Evolutionary conservation across 1,140 invertebrate genomes (phyloP).

Genomic region (Lepidurus apus): DNA sequence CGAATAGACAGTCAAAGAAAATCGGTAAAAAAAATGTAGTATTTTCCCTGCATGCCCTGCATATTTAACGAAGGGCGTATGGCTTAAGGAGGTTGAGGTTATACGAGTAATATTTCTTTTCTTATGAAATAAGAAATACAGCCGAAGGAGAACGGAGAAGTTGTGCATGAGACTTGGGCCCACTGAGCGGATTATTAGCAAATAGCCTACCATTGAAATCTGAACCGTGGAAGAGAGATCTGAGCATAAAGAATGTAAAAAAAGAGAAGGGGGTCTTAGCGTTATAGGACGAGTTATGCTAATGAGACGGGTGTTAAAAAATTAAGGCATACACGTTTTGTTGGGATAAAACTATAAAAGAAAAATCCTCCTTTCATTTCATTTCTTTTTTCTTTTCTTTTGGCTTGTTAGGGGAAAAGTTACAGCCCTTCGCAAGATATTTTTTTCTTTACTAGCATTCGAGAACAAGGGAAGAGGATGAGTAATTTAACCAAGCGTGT

Average conservation of each 20-base stretch:
- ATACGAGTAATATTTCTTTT: neutral
- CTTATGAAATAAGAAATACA: neutral
- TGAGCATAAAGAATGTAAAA: neutral
- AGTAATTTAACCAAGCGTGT: slow-evolving; percentile 8
- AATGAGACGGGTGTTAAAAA: neutral
- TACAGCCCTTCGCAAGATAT: no score
- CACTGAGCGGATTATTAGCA: neutral
- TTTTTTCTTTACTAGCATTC: no score
- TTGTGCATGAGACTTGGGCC: neutral
- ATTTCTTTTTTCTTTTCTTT: neutral
- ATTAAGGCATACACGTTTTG: neutral
- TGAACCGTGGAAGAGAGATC: neutral
- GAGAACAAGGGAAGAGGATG: neutral
- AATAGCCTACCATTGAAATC: neutral
- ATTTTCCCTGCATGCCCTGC: neutral
- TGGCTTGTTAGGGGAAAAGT: neutral
- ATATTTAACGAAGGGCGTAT: neutral
- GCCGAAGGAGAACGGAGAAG: neutral
- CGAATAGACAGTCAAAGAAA: neutral
- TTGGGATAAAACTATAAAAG: neutral
- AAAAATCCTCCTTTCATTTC: neutral
- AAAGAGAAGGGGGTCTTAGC: neutral
- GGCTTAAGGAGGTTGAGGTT: neutral
- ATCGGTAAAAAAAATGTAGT: neutral
- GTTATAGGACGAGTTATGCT: slow-evolving; percentile 8